Evolutionary conservation across 2,797 vertebrate species (phyloP).

Genomic region (Danio albolineatus): DNA sequence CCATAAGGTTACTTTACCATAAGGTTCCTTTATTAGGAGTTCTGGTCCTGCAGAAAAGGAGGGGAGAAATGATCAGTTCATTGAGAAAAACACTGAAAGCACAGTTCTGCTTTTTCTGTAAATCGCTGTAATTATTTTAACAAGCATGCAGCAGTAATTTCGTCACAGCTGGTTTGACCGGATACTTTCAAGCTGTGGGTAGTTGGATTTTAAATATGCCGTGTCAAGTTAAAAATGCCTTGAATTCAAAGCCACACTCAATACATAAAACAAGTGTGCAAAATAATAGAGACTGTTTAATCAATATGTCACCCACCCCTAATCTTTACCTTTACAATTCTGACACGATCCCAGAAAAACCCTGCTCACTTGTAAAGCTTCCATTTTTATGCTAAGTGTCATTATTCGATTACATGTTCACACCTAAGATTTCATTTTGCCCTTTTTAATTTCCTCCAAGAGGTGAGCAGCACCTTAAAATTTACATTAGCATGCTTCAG

Average conservation of each 20-base stretch:
- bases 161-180: background rate
- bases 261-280: no score
- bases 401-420: background rate
- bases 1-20: no score
- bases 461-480: background rate
- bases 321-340: background rate
- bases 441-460: background rate
- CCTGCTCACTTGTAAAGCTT: background rate
- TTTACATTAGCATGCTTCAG: conserved; percentile 6
- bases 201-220: background rate
- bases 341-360: background rate
- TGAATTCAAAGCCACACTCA: background rate
- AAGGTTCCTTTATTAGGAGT: no score
- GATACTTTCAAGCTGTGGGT: background rate
- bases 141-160: background rate
- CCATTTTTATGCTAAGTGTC: no score
- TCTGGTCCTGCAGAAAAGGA: no score
- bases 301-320: background rate
- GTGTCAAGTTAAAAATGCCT: no score
- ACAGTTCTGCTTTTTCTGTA: background rate
- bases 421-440: background rate
- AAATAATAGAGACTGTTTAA: no score
- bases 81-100: background rate
- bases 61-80: no score
- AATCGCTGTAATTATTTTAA: conserved; percentile 8